These are phyloP conservation scores for Phrynosoma platyrhinos DNA, from an alignment of 2,113 vertebrate genomes.

Conservation along the genomic window DNA sequence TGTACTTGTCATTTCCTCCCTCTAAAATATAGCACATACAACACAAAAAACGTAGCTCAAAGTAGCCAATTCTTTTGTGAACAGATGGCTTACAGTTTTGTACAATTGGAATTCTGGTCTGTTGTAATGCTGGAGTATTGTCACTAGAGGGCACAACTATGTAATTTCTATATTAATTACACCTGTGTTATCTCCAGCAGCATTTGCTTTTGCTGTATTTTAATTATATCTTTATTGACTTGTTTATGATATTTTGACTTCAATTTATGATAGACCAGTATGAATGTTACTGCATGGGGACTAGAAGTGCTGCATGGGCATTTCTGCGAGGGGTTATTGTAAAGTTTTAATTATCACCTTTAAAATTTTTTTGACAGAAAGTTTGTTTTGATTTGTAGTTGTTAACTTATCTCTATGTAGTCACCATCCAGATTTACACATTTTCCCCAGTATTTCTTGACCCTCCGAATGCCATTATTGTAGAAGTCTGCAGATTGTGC, in stretches of 20 bases:
- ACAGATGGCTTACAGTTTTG: not conserved
- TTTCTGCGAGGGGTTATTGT: no score
- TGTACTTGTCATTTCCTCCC: no score
- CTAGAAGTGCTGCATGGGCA: not conserved
- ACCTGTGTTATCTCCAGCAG: not conserved
- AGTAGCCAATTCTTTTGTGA: not conserved
- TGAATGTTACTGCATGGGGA: not conserved
- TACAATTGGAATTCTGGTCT: not conserved
- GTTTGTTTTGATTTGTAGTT: no score
- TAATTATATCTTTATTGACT: not conserved
- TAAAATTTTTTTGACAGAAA: no score
- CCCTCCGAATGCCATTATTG: no score
- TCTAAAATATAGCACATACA: no score
- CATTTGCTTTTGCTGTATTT: not conserved
- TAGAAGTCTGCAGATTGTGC: no score
- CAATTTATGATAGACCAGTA: not conserved
- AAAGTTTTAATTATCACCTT: no score
- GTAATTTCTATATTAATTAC: not conserved
- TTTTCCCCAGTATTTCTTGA: no score
- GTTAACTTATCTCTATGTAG: no score
- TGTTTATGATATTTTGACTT: not conserved
- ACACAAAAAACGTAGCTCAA: not conserved
- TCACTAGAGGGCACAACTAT: constrained; percentile 27
- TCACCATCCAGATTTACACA: no score
- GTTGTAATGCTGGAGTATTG: not conserved